Evolutionary conservation across 2,888 invertebrate species (phyloP), one percentile per base, ranked within the genome.

Genomic region (Selenia dentaria): DNA sequence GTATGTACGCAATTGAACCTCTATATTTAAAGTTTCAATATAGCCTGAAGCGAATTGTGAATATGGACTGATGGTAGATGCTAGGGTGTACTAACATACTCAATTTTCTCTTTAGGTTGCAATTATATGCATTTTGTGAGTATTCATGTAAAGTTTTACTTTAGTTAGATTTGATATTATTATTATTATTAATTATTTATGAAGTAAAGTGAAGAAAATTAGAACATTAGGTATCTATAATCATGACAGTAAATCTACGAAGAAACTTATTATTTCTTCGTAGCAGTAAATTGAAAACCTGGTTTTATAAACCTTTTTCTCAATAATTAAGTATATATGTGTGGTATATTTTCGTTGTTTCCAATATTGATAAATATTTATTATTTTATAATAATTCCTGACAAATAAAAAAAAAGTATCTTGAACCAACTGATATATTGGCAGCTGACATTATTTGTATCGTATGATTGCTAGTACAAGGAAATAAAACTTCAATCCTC

Each of bases 1-100:
- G 42, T 39, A n/a, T n/a, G n/a, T n/a, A 79, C 66, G 71, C 74
- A 76, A 78, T 75, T 70, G 67, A 74, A 85, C 82, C 82, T 84
- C 80, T 75, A 74, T 73, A 78, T 71, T 73, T 64, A 64, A 74
- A 72, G 70, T 74, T 77, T 79, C 76, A 75, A 75, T 78, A 74
- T 79, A 79, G 28, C 28, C 71, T 76, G 74, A 79, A 70, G 74
- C 72, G 64, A 81, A 70, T 74, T 79, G 74, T 79, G 75, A 79
- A 77, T 79, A 81, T 79, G 74, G 87, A 89, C 87, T 46, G 57
- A 57, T 34, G 26, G 54, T 57, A 57, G 57, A 57, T 37, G 54
- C 57, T 57, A 57, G 54, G 44, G 40, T 54, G 40, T 46, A 40
- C 35, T 62, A 56, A 53, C 54, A 50, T 56, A 59, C 59, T 59